Evolutionary conservation across 2,888 invertebrate species (phyloP), one percentile per base, ranked within the genome.

Genomic region (Ptilodon capucinus): DNA sequence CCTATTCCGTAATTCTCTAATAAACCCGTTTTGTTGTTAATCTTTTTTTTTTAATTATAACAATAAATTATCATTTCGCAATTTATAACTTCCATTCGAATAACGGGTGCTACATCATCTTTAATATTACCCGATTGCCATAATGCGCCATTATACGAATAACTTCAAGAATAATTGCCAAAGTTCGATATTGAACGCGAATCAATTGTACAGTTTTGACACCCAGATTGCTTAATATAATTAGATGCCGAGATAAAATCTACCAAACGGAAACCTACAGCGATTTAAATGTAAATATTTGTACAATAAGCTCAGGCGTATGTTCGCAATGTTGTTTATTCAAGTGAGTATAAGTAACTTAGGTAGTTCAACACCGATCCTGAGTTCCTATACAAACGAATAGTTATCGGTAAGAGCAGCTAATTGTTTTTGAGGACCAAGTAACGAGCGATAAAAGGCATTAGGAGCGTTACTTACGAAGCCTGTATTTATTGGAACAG

Each of bases 301-400:
- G 54, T 59, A 40, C 60, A 58, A 60, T 65, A 66, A 62, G 54
- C 54, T 38, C n/a, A 1, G 19, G 38, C 25, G 47, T 51, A 48
- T 62, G 65, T 68, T 68, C 40, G 53, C 69, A 59, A 58, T 57
- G 64, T 63, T 74, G 61, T 74, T 71, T 68, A 57, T 54, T 56
- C 49, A 60, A 68, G 54, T 64, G 58, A 50, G 44, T 57, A 57
- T 51, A 48, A 54, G 54, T 41, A 54, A 66, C 47, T 41, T 46
- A 44, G 47, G 47, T 54, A 61, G 53, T 55, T 57, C 57, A 59
- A 55, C 51, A 57, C 48, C n/a, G n/a, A n/a, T n/a, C n/a, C n/a
- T n/a, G n/a, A n/a, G n/a, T n/a, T n/a, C n/a, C n/a, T n/a, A n/a
- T n/a, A n/a, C n/a, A n/a, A n/a, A n/a, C n/a, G n/a, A n/a, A n/a